Percentiles rank a stretch among this genome's conserved stretches.
These are phyloP conservation scores for Channa maculata DNA, from an alignment of 2,113 vertebrate genomes.

Conservation along the genomic window DNA sequence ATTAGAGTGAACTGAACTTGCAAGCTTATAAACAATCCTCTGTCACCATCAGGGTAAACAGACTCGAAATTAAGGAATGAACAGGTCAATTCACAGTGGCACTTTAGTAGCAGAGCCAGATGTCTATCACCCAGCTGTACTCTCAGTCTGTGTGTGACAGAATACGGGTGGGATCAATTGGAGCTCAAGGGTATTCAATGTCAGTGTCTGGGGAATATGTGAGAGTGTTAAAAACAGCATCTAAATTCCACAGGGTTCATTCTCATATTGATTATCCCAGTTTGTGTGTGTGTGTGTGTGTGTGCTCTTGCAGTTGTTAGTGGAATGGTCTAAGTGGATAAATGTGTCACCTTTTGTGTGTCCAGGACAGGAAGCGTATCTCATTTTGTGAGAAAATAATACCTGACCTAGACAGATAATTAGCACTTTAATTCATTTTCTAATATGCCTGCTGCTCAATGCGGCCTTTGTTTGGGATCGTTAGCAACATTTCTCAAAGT, in stretches of 20 bases:
- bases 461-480: constrained; percentile 40
- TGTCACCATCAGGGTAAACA: constrained; percentile 25
- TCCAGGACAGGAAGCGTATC: not conserved
- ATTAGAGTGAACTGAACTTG: not conserved
- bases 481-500: constrained; percentile 59
- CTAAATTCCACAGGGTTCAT: constrained; percentile 37
- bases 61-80: constrained; percentile 22
- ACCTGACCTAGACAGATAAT: constrained; percentile 19
- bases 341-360: constrained; percentile 18
- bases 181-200: constrained; percentile 57
- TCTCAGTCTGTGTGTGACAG: constrained; percentile 7
- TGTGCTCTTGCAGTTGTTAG: constrained; percentile 1
- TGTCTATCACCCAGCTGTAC: constrained; percentile 61
- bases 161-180: constrained; percentile 35
- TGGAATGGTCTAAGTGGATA: not conserved
- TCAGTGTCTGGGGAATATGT: constrained; percentile 59
- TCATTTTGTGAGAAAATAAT: constrained; percentile 35
- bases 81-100: constrained; percentile 22
- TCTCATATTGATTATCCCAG: constrained; percentile 44
- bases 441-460: constrained; percentile 47
- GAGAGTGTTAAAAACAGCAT: constrained; percentile 54
- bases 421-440: constrained; percentile 22
- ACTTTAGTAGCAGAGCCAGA: constrained; percentile 58
- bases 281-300: constrained; percentile 12
- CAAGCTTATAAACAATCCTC: constrained; percentile 5